Evolutionary conservation across 2,888 invertebrate genomes (phyloP).

Genomic region (Ornithoptera priamus): DNA sequence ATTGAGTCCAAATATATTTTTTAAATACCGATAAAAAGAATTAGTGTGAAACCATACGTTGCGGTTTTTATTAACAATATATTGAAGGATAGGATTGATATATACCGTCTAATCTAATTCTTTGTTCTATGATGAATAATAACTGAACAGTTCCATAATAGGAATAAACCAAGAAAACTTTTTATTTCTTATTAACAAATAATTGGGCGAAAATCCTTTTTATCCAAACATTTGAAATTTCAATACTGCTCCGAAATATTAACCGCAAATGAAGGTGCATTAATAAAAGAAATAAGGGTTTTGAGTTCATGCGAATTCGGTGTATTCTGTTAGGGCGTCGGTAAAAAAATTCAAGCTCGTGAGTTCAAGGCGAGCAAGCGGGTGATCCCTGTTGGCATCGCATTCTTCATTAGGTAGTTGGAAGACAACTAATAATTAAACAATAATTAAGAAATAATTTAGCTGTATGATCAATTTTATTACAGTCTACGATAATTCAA

Average conservation of each 20-base stretch:
- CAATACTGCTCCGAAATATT: constrained; percentile 44
- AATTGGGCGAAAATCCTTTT: neutral
- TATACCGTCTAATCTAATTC: too few species aligned
- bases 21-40: too few species aligned
- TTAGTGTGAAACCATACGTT: too few species aligned
- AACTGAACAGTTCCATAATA: too few species aligned
- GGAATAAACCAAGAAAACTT: too few species aligned
- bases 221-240: constrained; percentile 14
- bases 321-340: constrained; percentile 69
- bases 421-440: constrained; percentile 41
- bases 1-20: too few species aligned
- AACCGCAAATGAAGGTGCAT: constrained; percentile 63
- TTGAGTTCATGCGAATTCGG: constrained; percentile 41
- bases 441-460: constrained; percentile 5
- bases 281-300: constrained; percentile 62
- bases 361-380: constrained; percentile 77
- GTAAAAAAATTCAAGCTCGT: constrained; percentile 73
- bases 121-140: too few species aligned
- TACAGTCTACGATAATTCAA: neutral
- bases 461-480: neutral
- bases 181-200: neutral
- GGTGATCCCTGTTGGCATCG: constrained; percentile 56
- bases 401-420: constrained; percentile 33
- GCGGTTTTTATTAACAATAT: too few species aligned
- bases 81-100: too few species aligned